Evolutionary conservation across 2,888 invertebrate species (phyloP), one percentile per base, ranked within the genome.

Genomic region (Tetragonula carbonaria): DNA sequence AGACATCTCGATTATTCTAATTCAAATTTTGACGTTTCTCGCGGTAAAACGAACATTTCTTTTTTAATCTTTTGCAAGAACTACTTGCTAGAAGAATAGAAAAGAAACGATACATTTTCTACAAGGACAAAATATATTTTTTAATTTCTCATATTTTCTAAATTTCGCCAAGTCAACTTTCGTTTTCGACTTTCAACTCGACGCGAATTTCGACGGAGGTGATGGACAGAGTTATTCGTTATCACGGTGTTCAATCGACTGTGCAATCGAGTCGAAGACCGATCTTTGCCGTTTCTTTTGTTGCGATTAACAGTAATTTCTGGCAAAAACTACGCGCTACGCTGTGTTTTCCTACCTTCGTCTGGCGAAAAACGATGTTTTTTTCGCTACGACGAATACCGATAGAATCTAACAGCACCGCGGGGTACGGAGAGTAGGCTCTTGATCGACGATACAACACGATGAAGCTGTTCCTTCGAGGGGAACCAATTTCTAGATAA

Each of bases 281-380:
- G 51, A 50, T 51, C 59, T 11, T 45, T 16, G 5, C 71, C 21
- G 65, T 65, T 83, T 63, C 84, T 83, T 67, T 45, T 67, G 76
- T 83, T 72, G 66, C 76, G 84, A 83, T 83, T 68, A 67, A 80
- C 79, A 72, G 75, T 71, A 82, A 74, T 45, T 57, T 74, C 11
- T 8, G 45, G 74, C 28, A 65, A 65, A 66, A 74, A 23, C 18
- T 23, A 8, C 33, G 14, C 55, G 23, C 18, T 13, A 6, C 3
- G 28, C 45, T 45, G 45, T 1, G 45, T 45, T 45, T 45, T 45
- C 51, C 63, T 57, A 28, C 78, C 28, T 74, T 62, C 8, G 1
- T 6, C 6, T 13, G 23, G 68, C 2, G 50, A 51, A 33, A 13
- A n/a, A 8, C 4, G 2, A 0, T 33, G 18, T 53, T 68, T 28